Percentiles rank a stretch among this genome's conserved stretches.
These are phyloP conservation scores for Aphidius colemani DNA, from an alignment of 2,888 invertebrate genomes.

Conservation along the genomic window DNA sequence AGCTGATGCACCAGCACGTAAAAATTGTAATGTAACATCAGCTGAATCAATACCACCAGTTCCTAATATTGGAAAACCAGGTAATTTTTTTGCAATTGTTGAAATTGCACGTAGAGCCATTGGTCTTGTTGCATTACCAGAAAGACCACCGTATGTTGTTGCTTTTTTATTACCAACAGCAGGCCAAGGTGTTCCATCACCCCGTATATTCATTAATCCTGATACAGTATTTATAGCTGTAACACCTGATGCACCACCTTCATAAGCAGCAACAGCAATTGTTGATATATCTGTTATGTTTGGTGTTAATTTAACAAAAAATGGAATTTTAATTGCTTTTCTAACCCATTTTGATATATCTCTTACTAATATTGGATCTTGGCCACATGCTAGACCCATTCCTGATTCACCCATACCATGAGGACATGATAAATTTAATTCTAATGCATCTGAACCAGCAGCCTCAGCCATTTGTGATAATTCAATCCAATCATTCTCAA, in stretches of 20 bases:
- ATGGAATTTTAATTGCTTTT: slow-evolving; percentile 84
- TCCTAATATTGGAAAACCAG: slow-evolving; percentile 90
- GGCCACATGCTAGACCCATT: slow-evolving; percentile 98
- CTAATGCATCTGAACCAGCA: slow-evolving; percentile 92
- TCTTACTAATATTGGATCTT: slow-evolving; percentile 86
- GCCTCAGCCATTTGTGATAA: slow-evolving; percentile 77
- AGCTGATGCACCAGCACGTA: slow-evolving; percentile 90
- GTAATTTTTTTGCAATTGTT: slow-evolving; percentile 80
- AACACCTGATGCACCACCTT: slow-evolving; percentile 91
- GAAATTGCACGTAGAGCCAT: slow-evolving; percentile 92
- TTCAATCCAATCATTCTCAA: slow-evolving; percentile 85
- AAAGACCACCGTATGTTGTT: slow-evolving; percentile 94
- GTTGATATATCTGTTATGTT: slow-evolving; percentile 93
- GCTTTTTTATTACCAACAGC: slow-evolving; percentile 78
- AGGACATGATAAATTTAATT: slow-evolving; percentile 95
- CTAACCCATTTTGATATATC: slow-evolving; percentile 92
- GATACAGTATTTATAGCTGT: slow-evolving; percentile 98
- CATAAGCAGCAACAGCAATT: slow-evolving; percentile 88
- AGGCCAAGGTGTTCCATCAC: slow-evolving; percentile 90
- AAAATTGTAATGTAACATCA: slow-evolving; percentile 91
- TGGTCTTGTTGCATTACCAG: slow-evolving; percentile 91
- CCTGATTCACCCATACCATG: slow-evolving; percentile 99
- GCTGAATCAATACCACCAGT: slow-evolving; percentile 98
- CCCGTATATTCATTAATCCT: slow-evolving; percentile 86
- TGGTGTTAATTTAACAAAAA: slow-evolving; percentile 97